A percentile compares a stretch with the other conserved stretches of the same genome.
phyloP scores from a whole-genome alignment of 1,140 invertebrate genomes.

The Aethina tumida region DNA sequence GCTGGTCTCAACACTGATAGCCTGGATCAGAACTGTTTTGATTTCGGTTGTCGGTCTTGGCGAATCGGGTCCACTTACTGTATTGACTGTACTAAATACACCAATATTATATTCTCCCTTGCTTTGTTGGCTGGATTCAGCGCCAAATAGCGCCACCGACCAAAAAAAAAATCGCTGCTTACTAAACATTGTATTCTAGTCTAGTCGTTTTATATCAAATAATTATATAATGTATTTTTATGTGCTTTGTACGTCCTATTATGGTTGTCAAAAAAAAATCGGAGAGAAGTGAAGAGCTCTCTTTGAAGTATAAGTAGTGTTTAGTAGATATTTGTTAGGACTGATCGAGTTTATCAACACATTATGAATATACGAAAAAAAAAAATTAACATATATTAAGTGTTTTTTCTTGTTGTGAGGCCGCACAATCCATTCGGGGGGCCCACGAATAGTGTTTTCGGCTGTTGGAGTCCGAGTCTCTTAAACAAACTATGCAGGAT shows the following conservation, averaged over 20 bases:
- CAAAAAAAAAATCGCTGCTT: conserved; percentile 31
- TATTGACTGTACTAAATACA: conserved; percentile 34
- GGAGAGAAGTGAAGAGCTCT: background rate
- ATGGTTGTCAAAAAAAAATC: conserved; percentile 15
- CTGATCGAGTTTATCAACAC: conserved; percentile 28
- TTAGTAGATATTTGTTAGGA: conserved; percentile 31
- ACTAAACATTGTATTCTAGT: conserved; percentile 28
- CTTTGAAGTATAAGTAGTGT: conserved; percentile 6
- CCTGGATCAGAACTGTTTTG: too few relatives aligned
- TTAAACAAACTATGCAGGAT: background rate
- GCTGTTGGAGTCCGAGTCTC: conserved; percentile 15
- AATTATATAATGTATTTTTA: conserved; percentile 33
- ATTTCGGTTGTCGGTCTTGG: too few relatives aligned
- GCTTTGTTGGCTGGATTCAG: conserved; percentile 35
- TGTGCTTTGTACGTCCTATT: conserved; percentile 33
- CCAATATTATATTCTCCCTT: conserved; percentile 31
- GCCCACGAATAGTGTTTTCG: conserved; percentile 17
- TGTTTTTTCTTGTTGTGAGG: conserved; percentile 33
- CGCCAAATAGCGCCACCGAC: conserved; percentile 34
- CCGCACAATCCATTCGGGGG: conserved; percentile 18
- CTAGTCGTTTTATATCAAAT: conserved; percentile 35
- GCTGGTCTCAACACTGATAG: too few relatives aligned
- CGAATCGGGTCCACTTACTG: too few relatives aligned
- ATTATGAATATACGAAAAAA: too few relatives aligned
- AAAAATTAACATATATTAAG: conserved; percentile 27